Base-by-base conservation (phyloP, 2,797 vertebrate genomes). In the Girardinus metallicus region DNA sequence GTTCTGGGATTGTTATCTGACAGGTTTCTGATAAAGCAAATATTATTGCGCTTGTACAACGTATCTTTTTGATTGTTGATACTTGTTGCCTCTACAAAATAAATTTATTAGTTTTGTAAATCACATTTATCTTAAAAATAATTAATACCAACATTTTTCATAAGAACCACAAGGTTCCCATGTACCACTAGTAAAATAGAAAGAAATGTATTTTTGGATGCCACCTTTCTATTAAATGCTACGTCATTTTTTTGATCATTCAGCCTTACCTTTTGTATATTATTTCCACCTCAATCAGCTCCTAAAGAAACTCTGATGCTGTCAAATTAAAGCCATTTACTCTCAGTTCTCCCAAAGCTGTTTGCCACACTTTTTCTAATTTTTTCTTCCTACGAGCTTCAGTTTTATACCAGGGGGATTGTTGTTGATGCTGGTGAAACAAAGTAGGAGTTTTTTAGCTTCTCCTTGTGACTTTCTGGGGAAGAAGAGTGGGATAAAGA, bases 361-460 rank as follows among this genome's bases (percentile, higher is more conserved):
- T 39, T 55, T 74, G 31, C 9, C 49, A 43, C 36, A 41, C 9
- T 10, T 60, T 43, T 29, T 43, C 23, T 60, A 34, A 43, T 43
- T n/a, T 43, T 41, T 55, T 46, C 15, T 46, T 71, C 68, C 43
- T 72, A n/a, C 26, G n/a, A 44, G 12, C 6, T 46, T 72, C 39
- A 72, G 41, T 29, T 70, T 43, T 71, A 71, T 44, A 44, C 68
- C 26, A 46, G 39, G 80, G 81, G 87, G 76, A 74, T 84, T 87
- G 85, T 80, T 87, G 82, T 76, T 87, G 81, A 87, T 57, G 71
- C 76, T 34, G 64, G 49, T 82, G 89, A 87, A 85, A 75, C 92
- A 87, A 79, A 83, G 73, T 49, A 71, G 66, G 26, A 5, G 47
- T 74, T 75, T 85, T 86, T 78, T 75, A 83, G 74, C 75, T 68